Evolutionary conservation across 2,888 invertebrate genomes (phyloP).

Genomic region (Neuroscelio doddi): DNA sequence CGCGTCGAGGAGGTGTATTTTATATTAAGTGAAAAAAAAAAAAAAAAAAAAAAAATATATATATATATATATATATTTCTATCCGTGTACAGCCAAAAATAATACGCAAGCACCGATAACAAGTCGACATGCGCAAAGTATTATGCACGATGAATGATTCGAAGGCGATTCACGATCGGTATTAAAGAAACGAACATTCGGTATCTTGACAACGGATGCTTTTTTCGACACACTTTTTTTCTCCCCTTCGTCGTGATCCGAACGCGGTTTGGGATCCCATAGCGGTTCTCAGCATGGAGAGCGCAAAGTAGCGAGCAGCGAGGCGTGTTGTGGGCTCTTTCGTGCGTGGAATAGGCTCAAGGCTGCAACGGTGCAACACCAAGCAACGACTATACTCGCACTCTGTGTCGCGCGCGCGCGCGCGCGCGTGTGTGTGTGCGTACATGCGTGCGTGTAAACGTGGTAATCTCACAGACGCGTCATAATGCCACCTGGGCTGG

Average conservation of each 20-base stretch:
- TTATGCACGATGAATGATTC: no score
- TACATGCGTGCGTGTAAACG: no score
- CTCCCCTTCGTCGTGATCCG: slow-evolving; percentile 4
- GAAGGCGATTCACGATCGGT: background rate
- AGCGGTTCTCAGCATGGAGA: slow-evolving; percentile 55
- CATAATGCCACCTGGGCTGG: no score
- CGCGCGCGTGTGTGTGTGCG: background rate
- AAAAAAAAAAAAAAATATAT: no score
- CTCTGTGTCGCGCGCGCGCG: background rate
- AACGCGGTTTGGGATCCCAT: slow-evolving; percentile 39
- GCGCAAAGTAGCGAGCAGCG: slow-evolving; percentile 60
- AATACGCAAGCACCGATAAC: no score
- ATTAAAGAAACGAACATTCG: background rate
- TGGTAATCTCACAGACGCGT: no score
- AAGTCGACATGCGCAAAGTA: no score
- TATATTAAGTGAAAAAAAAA: no score
- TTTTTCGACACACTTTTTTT: background rate
- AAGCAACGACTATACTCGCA: no score
- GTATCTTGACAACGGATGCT: background rate
- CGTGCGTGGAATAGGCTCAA: slow-evolving; percentile 73
- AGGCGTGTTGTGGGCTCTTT: slow-evolving; percentile 71
- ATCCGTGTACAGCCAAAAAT: no score
- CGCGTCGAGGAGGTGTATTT: no score
- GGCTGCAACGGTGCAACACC: slow-evolving; percentile 59
- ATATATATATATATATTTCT: no score